phyloP scores from a whole-genome alignment of 2,888 invertebrate genomes.

The Acronicta alni region DNA sequence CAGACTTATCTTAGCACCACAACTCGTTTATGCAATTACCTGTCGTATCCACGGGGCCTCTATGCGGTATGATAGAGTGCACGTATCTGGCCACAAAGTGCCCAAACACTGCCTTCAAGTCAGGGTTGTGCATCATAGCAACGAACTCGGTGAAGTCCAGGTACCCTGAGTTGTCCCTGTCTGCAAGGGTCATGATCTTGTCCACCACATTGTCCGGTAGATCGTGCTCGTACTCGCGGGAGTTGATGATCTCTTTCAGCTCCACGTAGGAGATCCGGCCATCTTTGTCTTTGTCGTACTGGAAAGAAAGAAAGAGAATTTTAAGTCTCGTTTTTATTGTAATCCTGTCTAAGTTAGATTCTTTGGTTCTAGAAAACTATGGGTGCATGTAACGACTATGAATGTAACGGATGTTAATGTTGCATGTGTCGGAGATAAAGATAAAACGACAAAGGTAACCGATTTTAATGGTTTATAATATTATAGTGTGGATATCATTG shows the following conservation, averaged over 20 bases:
- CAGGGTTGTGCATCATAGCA: conserved; percentile 91
- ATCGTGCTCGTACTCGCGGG: conserved; percentile 90
- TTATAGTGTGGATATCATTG: too few species aligned
- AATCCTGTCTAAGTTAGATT: too few species aligned
- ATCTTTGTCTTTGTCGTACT: conserved; percentile 93
- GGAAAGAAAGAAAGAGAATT: conserved; percentile 59
- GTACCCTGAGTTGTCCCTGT: conserved; percentile 90
- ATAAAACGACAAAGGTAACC: too few species aligned
- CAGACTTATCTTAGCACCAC: background rate
- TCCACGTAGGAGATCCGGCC: conserved; percentile 92
- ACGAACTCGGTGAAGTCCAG: conserved; percentile 93
- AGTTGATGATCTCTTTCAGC: conserved; percentile 90
- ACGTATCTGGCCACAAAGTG: conserved; percentile 91
- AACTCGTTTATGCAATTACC: conserved; percentile 65
- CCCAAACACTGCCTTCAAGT: conserved; percentile 91
- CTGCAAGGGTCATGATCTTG: conserved; percentile 91
- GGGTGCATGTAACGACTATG: too few species aligned
- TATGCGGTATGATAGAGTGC: conserved; percentile 88
- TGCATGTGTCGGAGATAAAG: too few species aligned
- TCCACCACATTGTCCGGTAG: conserved; percentile 91
- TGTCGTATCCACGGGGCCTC: conserved; percentile 85
- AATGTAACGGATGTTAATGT: too few species aligned
- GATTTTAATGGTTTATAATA: too few species aligned
- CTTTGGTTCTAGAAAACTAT: too few species aligned
- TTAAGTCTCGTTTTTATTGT: background rate